Evolutionary conservation across 2,888 invertebrate species (phyloP), one percentile per base, ranked within the genome.

Genomic region (Margaritifera margaritifera): DNA sequence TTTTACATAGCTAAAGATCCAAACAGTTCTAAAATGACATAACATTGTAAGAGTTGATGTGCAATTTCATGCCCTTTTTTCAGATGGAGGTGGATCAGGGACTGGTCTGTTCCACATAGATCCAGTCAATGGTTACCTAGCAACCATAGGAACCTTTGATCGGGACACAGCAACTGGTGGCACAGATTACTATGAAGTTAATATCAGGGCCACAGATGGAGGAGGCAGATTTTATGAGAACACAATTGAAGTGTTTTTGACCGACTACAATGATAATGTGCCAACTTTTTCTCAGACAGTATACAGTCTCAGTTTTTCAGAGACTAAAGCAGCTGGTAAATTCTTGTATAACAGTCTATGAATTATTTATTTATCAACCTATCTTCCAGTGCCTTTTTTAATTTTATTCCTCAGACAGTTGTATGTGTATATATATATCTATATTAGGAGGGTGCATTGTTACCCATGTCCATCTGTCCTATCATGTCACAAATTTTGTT

Each of bases 261-360:
- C 70, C 11, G 84, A 85, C 65, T 77, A 72, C 42, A 85, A 85
- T 66, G 84, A 85, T 65, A 79, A 81, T 27, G 66, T 79, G 2
- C 86, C 86, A 24, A 68, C 71, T 19, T 86, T 85, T 69, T 25
- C 69, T 6, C 75, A 78, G 68, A 74, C 64, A 53, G 31, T 74
- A 18, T 77, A 74, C 56, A 57, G 62, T 54, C 55, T 64, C n/a
- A 20, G 57, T 20, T 62, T 72, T n/a, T n/a, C 56, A 51, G 77
- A 77, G 62, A 66, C 55, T 3, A 56, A 61, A 18, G 25, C 24
- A 51, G 69, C 64, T 25, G 58, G 66, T 74, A 68, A 20, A 59
- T 62, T 27, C 20, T 66, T 15, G 18, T 52, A 42, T 52, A 20
- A 42, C 15, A n/a, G n/a, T n/a, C n/a, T n/a, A n/a, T 42, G 42